Base-by-base conservation (phyloP, 2,888 invertebrate species). In the Vanessa cardui region DNA sequence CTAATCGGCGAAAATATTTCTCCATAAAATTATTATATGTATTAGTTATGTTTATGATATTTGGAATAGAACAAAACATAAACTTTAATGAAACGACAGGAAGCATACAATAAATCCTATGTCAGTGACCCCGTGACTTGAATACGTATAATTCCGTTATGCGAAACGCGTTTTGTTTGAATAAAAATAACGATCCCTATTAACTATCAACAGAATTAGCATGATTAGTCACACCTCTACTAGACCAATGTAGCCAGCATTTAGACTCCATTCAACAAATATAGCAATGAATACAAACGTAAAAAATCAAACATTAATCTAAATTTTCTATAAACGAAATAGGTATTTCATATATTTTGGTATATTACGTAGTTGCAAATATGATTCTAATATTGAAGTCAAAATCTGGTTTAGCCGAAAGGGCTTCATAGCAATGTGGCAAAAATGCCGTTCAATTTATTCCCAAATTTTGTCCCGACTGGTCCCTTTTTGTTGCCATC, bases 361-460 rank as follows among this genome's bases (percentile, higher is more conserved):
- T 33, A 56, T 56, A n/a, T 56, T 7, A 26, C 21, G 26, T 26
- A 21, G 9, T 16, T 26, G 39, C 39, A 26, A 21, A 52, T 52
- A 39, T 56, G 9, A 39, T 31, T 31, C 26, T 54, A 31, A 16
- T 4, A 16, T 54, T 9, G 33, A 56, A 61, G 46, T 67, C 8
- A 31, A 31, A 26, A 31, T 54, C 61, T 78, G 81, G 80, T 81
- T 82, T 78, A 78, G 39, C 33, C 39, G 74, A 83, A 80, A 84
- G 78, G 80, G 74, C 78, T 76, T 78, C 79, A 76, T 73, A 84
- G 83, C 83, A 83, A 87, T 87, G 86, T 87, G 83, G 87, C 89
- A 90, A 90, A 91, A 90, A 92, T 91, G 90, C 86, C 88, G 89
- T 89, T 90, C 92, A 90, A 91, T 89, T 90, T 91, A 90, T 90